Evolutionary conservation across 1,140 invertebrate genomes (phyloP).

Genomic region (Pygmarrhopalites habei): DNA sequence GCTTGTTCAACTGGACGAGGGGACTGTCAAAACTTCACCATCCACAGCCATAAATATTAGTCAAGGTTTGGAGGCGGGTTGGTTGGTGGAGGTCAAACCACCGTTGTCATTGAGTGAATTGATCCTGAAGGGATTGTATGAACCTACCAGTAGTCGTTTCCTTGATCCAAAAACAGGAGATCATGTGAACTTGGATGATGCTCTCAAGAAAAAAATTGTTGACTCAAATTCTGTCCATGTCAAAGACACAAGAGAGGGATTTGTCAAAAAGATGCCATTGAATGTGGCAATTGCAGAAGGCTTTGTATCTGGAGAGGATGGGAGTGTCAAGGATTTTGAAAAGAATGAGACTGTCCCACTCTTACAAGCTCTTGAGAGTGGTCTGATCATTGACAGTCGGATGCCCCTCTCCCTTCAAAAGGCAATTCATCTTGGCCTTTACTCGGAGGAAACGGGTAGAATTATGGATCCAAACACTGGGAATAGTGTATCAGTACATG

Average conservation of each 20-base stretch:
- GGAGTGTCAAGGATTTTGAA: conserved; percentile 60
- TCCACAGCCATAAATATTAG: conserved; percentile 67
- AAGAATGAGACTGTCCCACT: conserved; percentile 62
- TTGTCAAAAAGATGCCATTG: conserved; percentile 65
- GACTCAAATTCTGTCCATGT: conserved; percentile 76
- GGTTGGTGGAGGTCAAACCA: conserved; percentile 68
- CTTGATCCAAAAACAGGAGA: conserved; percentile 69
- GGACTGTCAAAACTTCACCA: conserved; percentile 54
- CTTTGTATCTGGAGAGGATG: conserved; percentile 64
- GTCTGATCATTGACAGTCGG: conserved; percentile 69
- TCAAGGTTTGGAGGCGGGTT: conserved; percentile 76
- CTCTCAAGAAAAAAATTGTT: conserved; percentile 64
- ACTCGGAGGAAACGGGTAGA: conserved; percentile 71
- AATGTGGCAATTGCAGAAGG: conserved; percentile 65
- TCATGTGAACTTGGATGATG: conserved; percentile 64
- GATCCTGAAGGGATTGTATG: conserved; percentile 71
- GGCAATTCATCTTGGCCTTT: conserved; percentile 77
- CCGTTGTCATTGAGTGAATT: conserved; percentile 77
- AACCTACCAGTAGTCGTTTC: conserved; percentile 65
- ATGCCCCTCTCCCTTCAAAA: conserved; percentile 74
- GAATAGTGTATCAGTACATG: conserved; percentile 69
- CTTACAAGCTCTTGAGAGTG: conserved; percentile 69
- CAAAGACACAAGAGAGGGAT: conserved; percentile 66
- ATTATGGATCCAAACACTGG: conserved; percentile 68
- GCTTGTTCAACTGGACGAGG: conserved; percentile 67